Evolutionary conservation across 1,140 invertebrate species (phyloP).

Genomic region (Druon quercuslanigerum): DNA sequence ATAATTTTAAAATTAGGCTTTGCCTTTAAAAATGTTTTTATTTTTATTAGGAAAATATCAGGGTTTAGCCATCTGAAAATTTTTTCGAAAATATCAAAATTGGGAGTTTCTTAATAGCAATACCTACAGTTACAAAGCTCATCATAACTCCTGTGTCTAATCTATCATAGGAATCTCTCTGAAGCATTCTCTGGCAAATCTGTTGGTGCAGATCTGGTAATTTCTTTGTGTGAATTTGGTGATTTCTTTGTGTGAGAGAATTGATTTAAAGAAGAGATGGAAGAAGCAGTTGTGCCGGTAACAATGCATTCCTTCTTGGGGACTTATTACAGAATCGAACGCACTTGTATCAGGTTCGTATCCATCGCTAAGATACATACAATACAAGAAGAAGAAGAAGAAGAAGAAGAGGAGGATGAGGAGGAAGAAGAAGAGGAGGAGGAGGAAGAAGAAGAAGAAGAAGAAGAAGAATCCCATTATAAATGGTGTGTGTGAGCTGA

Average conservation of each 20-base stretch:
- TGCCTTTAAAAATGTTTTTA: no score
- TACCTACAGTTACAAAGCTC: not conserved
- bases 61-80: no score
- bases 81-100: no score
- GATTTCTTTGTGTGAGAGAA: conserved; percentile 30
- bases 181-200: not conserved
- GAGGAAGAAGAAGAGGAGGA: no score
- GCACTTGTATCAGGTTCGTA: conserved; percentile 43
- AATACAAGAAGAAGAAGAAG: not conserved
- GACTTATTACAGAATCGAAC: conserved; percentile 30
- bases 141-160: not conserved
- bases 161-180: not conserved
- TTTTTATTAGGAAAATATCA: no score
- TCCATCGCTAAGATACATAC: conserved; percentile 43
- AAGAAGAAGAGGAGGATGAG: conserved; percentile 10
- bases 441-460: no score
- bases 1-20: not conserved
- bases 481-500: conserved; percentile 49
- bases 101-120: no score
- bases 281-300: conserved; percentile 16
- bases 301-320: conserved; percentile 30
- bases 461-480: conserved; percentile 39
- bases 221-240: conserved; percentile 17
- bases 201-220: conserved; percentile 25
- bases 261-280: conserved; percentile 34